phyloP scores from a whole-genome alignment of 2,888 invertebrate species.

The Elmis aenea region DNA sequence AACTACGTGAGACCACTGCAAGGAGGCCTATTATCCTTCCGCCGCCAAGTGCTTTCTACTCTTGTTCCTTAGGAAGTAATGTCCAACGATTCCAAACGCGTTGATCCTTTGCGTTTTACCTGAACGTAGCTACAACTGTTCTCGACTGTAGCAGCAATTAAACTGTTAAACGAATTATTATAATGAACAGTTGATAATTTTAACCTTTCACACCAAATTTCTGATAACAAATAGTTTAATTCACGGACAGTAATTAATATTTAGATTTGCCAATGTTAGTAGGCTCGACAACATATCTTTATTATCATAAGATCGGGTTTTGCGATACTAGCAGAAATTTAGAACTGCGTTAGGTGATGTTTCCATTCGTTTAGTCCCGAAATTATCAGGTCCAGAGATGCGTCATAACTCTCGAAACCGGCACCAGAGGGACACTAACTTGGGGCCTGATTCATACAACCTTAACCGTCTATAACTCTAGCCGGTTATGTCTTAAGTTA shows the following conservation, averaged over 20 bases:
- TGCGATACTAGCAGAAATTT: no score
- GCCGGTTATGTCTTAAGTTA: conserved; percentile 19
- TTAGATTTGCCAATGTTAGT: no score
- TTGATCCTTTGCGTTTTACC: conserved; percentile 5
- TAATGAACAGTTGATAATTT: no score
- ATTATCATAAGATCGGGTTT: no score
- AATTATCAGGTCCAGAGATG: conserved; percentile 20
- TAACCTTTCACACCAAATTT: no score
- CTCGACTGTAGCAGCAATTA: no score
- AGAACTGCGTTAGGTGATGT: conserved; percentile 13
- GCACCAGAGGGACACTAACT: conserved; percentile 24
- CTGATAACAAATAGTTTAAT: no score
- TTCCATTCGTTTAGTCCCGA: conserved; percentile 14
- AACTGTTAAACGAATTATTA: no score
- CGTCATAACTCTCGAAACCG: conserved; percentile 21
- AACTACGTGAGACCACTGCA: conserved; percentile 20
- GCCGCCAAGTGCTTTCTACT: conserved; percentile 10
- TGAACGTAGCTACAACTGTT: no score
- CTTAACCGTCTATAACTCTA: conserved; percentile 19
- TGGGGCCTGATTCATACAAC: conserved; percentile 22
- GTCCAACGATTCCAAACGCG: conserved; percentile 9
- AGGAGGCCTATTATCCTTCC: conserved; percentile 17
- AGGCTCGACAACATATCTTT: no score
- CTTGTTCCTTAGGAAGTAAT: conserved; percentile 7
- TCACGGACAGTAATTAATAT: no score